Base-by-base conservation (phyloP, 2,113 vertebrate genomes). In the Eira barbara region DNA sequence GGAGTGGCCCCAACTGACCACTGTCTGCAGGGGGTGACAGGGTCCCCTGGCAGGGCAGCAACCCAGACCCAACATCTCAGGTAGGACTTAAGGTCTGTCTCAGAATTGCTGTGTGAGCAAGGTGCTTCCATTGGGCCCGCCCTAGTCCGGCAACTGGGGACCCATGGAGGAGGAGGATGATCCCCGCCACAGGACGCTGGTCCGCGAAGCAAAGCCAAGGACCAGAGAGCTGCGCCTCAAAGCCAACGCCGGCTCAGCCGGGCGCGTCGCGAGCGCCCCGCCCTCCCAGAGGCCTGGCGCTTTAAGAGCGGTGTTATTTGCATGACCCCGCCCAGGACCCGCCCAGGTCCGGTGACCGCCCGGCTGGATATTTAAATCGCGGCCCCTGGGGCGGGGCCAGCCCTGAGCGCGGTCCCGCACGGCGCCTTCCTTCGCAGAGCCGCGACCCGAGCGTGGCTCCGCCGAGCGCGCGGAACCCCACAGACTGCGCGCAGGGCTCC, bases 311-410 rank as follows among this genome's bases (percentile, higher is more conserved):
- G 8, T 86, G 2, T 4, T 0, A 76, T 98, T 97, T 94, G 87
- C 98, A 96, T 97, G 57, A 42, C 63, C 94, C 91, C 98, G 84
- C 97, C 97, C 86, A 47, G 0, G 17, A 82, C 96, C 57, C 79
- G 36, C 29, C 96, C 91, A 73, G 11, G 39, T 29, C 74, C 71
- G 69, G 98, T 89, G 98, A 96, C 85, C 63, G 89, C 36, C 21
- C 4, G 0, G 55, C 13, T 12, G 45, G 13, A 0, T 96, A 98
- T 96, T 98, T 97, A 98, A 98, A 52, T 29, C 25, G 71, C 52
- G 76, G 81, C 96, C 97, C 42, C 95, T n/a, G 98, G 90, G 93
- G 74, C 82, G 96, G 36, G 91, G 91, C 34, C 45, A 12, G 47
- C 27, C 39, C 73, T 39, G 27, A 59, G 20, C 36, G 63, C 92